Percentiles rank a stretch among this genome's conserved stretches.
These are phyloP conservation scores for Smutsia temminckii DNA, from an alignment of 2,797 vertebrate species.

Conservation along the genomic window DNA sequence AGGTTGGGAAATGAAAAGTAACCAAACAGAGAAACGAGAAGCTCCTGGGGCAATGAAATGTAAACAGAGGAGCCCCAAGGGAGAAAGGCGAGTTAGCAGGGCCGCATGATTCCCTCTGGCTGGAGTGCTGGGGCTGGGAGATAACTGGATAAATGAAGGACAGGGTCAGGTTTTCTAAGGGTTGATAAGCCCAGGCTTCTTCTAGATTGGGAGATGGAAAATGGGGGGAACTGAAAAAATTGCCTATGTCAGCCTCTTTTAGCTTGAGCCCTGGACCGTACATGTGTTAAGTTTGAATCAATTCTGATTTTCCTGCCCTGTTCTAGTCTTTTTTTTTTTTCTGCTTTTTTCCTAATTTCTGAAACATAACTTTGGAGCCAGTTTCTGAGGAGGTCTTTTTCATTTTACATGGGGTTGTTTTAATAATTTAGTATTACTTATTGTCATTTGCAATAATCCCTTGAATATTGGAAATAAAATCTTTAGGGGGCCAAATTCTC, in stretches of 20 bases:
- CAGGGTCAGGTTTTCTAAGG: not conserved
- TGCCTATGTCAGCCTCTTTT: not conserved
- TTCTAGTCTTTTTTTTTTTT: not conserved
- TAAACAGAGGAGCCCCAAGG: not conserved
- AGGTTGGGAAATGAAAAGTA: not conserved
- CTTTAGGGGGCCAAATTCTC: not conserved
- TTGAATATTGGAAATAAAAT: slow-evolving; percentile 21
- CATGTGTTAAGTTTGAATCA: not conserved
- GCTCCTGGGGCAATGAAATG: not conserved
- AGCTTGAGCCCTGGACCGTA: not conserved
- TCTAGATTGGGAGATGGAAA: slow-evolving; percentile 34
- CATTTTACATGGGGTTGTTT: not conserved
- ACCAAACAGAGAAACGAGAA: not conserved
- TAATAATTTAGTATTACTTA: slow-evolving; percentile 24
- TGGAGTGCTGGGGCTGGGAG: not conserved
- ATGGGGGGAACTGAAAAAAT: not conserved
- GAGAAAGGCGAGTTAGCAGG: not conserved
- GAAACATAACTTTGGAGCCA: slow-evolving; percentile 44
- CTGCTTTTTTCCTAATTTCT: slow-evolving; percentile 1
- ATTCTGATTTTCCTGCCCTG: not conserved
- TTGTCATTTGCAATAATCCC: not conserved
- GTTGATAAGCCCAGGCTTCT: slow-evolving; percentile 28
- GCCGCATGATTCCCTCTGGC: not conserved
- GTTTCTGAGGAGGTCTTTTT: slow-evolving; percentile 55
- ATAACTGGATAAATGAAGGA: not conserved